Evolutionary conservation across 2,888 invertebrate species (phyloP).

Genomic region (Saturnia japonica): DNA sequence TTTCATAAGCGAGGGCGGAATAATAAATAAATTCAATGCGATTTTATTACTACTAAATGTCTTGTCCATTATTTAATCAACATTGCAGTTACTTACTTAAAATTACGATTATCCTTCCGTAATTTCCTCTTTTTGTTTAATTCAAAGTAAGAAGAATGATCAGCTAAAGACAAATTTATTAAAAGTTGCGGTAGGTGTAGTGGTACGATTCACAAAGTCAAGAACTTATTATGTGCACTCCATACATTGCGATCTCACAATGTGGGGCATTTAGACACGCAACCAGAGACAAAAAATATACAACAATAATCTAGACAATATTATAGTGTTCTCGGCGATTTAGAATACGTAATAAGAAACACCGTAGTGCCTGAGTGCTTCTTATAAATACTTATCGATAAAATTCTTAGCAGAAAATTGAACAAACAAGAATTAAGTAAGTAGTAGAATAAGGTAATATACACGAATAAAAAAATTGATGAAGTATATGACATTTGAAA

Average conservation of each 20-base stretch:
- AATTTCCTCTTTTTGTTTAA: background rate
- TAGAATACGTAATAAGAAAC: slow-evolving; percentile 41
- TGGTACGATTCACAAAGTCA: slow-evolving; percentile 6
- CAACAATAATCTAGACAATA: slow-evolving; percentile 41
- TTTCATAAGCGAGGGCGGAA: too few relatives aligned
- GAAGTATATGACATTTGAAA: background rate
- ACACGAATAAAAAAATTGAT: background rate
- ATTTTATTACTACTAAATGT: background rate
- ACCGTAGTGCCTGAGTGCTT: slow-evolving; percentile 23
- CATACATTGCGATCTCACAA: slow-evolving; percentile 41
- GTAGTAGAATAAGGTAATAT: too few relatives aligned
- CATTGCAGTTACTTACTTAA: background rate
- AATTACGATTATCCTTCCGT: background rate
- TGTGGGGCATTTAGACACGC: slow-evolving; percentile 43
- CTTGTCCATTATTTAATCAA: background rate
- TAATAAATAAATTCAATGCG: background rate
- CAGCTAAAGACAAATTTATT: background rate
- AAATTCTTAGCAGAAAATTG: background rate
- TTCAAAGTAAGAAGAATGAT: background rate
- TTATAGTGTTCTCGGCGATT: slow-evolving; percentile 47
- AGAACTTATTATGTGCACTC: slow-evolving; percentile 26
- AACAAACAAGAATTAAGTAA: background rate
- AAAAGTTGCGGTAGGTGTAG: background rate
- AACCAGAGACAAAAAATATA: slow-evolving; percentile 42
- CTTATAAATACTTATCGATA: slow-evolving; percentile 24